These are phyloP conservation scores for Nomada fabriciana DNA, from an alignment of 2,888 invertebrate genomes.

Conservation along the genomic window DNA sequence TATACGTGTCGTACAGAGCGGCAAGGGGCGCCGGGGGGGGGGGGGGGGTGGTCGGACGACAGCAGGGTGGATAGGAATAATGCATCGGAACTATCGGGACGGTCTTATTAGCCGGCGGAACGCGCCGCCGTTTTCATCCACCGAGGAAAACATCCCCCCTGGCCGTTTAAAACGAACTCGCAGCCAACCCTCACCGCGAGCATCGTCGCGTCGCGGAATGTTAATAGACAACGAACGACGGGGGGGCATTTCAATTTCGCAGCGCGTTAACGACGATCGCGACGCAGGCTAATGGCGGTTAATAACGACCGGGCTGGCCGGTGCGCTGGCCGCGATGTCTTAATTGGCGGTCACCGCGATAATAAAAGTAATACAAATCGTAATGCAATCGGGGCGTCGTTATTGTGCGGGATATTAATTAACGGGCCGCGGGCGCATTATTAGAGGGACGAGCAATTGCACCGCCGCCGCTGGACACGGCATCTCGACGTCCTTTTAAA, in stretches of 20 bases:
- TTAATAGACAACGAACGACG: slow-evolving; percentile 48
- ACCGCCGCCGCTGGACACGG: background rate
- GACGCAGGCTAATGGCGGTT: slow-evolving; percentile 44
- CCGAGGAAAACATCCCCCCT: background rate
- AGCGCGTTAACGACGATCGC: slow-evolving; percentile 47
- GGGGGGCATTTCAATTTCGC: slow-evolving; percentile 51
- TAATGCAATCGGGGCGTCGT: slow-evolving; percentile 43
- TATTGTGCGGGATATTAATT: slow-evolving; percentile 56
- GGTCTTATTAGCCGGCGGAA: slow-evolving; percentile 51
- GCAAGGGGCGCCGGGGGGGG: background rate
- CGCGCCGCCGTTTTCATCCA: background rate
- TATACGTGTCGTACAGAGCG: background rate
- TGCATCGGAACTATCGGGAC: slow-evolving; percentile 42
- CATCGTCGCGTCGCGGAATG: slow-evolving; percentile 25
- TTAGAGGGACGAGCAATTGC: slow-evolving; percentile 10
- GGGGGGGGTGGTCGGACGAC: background rate
- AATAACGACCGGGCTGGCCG: slow-evolving; percentile 30
- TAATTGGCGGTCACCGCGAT: slow-evolving; percentile 46
- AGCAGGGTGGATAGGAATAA: slow-evolving; percentile 45
- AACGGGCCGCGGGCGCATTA: slow-evolving; percentile 30
- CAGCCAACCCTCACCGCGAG: background rate
- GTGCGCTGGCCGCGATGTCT: slow-evolving; percentile 27
- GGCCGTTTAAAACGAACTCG: background rate
- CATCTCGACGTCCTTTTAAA: slow-evolving; percentile 16
- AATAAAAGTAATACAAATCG: slow-evolving; percentile 50